Evolutionary conservation across 1,140 invertebrate genomes (phyloP), one percentile per base, ranked within the genome.

Genomic region (Nasonia longicornis): DNA sequence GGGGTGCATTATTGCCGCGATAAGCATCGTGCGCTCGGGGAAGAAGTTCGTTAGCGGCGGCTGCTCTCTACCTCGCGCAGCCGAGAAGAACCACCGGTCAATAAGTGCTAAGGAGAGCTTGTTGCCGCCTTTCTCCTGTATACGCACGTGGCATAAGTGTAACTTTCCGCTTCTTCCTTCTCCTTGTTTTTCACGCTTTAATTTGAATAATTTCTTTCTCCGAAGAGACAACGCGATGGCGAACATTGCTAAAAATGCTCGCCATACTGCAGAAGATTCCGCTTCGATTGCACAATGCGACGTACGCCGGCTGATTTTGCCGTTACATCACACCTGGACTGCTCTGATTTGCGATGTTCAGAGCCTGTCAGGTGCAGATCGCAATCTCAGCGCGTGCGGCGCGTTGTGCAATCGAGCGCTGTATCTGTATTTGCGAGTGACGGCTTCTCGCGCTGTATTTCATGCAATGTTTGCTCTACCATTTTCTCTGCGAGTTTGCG

Each of bases 101-200:
- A 58, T n/a, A 58, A 58, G 52, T 58, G 52, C 20, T 58, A 20
- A 58, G 52, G 8, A 42, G 38, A 42, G 38, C 3, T 52, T 48
- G 2, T 48, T 48, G 20, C 52, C 12, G 3, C 1, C 45, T 48
- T 12, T 48, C 45, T 48, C 26, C 26, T 26, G 1, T 48, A 16
- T 52, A 42, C 38, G 7, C 38, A 10, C 10, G 10, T 8, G 7
- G 7, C 8, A 42, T 42, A 42, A 8, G 12, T 14, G 16, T 52
- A 58, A 58, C 52, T 58, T 58, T 58, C 52, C n/a, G 6, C 4
- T 58, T 58, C 52, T 70, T 22, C 35, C 29, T 75, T 67, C 14
- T n/a, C n/a, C 20, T 12, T 58, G 16, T 22, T 78, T 78, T 52
- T 78, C 22, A 26, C 35, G 38, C 58, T 79, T 4, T 63, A 63